These are phyloP conservation scores for Metopolophium dirhodum DNA, from an alignment of 1,140 invertebrate species.

Conservation along the genomic window DNA sequence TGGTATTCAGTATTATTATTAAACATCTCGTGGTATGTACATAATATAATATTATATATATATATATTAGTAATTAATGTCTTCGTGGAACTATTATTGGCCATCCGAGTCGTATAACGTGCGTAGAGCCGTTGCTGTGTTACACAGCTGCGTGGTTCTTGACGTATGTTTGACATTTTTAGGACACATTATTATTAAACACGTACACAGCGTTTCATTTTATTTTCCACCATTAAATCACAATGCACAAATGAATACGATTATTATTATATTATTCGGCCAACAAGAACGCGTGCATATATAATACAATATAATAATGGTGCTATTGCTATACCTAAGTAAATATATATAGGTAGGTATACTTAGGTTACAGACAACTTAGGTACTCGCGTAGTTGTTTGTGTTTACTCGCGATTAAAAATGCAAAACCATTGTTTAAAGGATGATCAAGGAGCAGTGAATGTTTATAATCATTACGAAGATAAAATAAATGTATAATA, in stretches of 20 bases:
- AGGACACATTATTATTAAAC: not conserved
- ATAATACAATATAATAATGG: not conserved
- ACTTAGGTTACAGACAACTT: not conserved
- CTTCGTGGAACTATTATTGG: not conserved
- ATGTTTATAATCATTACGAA: not conserved
- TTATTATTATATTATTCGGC: constrained; percentile 1
- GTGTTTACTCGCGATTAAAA: not conserved
- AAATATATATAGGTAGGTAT: not conserved
- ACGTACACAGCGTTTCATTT: not conserved
- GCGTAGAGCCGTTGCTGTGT: not conserved
- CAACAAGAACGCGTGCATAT: not conserved
- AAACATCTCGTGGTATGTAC: not conserved
- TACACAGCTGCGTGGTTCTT: not conserved
- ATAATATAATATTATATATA: not conserved
- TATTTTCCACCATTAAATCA: not conserved
- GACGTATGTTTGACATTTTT: not conserved
- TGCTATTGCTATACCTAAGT: not conserved
- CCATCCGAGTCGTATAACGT: not conserved
- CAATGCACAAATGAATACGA: not conserved
- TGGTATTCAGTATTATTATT: not conserved
- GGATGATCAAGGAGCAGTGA: not conserved
- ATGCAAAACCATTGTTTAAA: not conserved
- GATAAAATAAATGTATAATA: not conserved
- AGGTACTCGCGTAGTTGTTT: not conserved
- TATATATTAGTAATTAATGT: not conserved